Evolutionary conservation across 2,113 vertebrate genomes (phyloP).

Genomic region (Tiliqua scincoides): DNA sequence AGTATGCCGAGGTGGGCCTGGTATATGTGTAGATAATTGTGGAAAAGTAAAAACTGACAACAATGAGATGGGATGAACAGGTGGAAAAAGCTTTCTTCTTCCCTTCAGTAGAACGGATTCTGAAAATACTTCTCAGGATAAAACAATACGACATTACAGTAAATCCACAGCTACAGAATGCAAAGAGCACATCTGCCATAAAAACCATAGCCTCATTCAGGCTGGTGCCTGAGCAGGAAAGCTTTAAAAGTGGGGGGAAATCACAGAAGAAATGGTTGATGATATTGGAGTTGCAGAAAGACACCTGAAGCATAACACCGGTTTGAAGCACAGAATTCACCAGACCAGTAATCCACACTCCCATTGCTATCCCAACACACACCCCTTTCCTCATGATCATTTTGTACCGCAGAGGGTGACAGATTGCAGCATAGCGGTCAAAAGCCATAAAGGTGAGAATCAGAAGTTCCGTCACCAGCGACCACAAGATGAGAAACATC

Average conservation of each 20-base stretch:
- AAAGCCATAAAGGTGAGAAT: background rate
- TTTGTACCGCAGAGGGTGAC: background rate
- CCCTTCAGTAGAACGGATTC: conserved; percentile 13
- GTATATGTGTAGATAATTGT: background rate
- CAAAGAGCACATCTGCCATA: background rate
- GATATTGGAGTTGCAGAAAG: conserved; percentile 22
- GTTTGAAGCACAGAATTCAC: background rate
- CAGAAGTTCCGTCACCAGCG: background rate
- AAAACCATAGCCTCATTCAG: background rate
- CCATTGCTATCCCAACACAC: background rate
- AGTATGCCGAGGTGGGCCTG: background rate
- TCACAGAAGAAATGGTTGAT: conserved; percentile 2
- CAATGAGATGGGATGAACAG: background rate
- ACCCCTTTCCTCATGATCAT: background rate
- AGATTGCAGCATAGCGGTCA: background rate
- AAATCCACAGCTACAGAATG: background rate
- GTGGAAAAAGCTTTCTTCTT: background rate
- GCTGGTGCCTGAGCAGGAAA: conserved; percentile 39
- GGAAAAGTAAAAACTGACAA: conserved; percentile 19
- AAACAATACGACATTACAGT: conserved; percentile 36
- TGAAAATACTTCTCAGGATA: conserved; percentile 48
- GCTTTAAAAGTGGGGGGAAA: background rate
- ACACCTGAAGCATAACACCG: background rate
- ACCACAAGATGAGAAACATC: conserved; percentile 51
- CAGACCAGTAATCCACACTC: background rate